phyloP scores from a whole-genome alignment of 1,140 invertebrate species.

The Bicyclus anynana region DNA sequence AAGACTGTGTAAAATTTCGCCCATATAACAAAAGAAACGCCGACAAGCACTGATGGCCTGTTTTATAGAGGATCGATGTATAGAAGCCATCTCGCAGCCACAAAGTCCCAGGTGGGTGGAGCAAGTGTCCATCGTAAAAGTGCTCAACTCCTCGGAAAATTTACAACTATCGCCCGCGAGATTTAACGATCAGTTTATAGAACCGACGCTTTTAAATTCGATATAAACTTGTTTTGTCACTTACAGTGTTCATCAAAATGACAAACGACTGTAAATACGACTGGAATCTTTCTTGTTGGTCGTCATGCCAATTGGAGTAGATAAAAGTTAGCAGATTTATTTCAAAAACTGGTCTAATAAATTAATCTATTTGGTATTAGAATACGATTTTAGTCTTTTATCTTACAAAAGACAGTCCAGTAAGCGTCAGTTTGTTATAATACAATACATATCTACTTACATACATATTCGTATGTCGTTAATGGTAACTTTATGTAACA shows the following conservation, averaged over 20 bases:
- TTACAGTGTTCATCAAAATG: slow-evolving; percentile 39
- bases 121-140: slow-evolving; percentile 64
- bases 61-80: slow-evolving; percentile 63
- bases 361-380: background rate
- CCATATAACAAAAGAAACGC: slow-evolving; percentile 35
- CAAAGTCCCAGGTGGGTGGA: slow-evolving; percentile 65
- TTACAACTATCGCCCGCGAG: slow-evolving; percentile 67
- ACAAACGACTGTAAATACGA: slow-evolving; percentile 29
- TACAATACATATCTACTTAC: too few species aligned
- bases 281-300: slow-evolving; percentile 6
- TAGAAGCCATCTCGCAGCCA: slow-evolving; percentile 46
- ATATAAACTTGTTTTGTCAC: slow-evolving; percentile 61
- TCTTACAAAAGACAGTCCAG: background rate
- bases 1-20: slow-evolving; percentile 24
- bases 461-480: too few species aligned
- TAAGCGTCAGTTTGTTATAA: too few species aligned
- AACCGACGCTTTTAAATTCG: slow-evolving; percentile 63
- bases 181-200: slow-evolving; percentile 74
- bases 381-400: background rate
- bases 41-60: slow-evolving; percentile 41
- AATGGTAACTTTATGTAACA: too few species aligned
- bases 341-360: background rate
- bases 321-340: slow-evolving; percentile 12
- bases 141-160: slow-evolving; percentile 57
- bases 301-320: slow-evolving; percentile 22